Evolutionary conservation across 2,888 invertebrate genomes (phyloP).

Genomic region (Mesopsocus fuscifrons): DNA sequence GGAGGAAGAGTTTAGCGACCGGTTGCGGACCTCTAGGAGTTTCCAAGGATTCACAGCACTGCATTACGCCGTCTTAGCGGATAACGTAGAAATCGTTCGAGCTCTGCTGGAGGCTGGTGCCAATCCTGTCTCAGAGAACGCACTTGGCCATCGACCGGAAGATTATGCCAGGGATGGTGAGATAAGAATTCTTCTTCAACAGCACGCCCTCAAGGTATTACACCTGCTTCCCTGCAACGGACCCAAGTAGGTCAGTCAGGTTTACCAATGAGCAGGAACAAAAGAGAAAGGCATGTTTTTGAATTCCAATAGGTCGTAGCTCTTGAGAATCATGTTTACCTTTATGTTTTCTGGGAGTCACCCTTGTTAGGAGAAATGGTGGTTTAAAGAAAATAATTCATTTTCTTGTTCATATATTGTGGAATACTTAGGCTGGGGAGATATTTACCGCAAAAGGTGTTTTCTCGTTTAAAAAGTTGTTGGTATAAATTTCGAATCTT

Average conservation of each 20-base stretch:
- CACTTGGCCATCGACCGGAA: conserved; percentile 52
- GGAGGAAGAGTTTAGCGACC: conserved; percentile 64
- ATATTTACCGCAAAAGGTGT: too few relatives aligned
- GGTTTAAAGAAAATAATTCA: too few relatives aligned
- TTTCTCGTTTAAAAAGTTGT: too few relatives aligned
- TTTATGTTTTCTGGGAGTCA: conserved; percentile 13
- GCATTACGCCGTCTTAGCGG: conserved; percentile 70
- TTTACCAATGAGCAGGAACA: too few relatives aligned
- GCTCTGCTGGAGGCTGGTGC: conserved; percentile 52
- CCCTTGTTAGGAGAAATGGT: too few relatives aligned
- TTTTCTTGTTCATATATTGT: too few relatives aligned
- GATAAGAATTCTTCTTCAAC: conserved; percentile 39
- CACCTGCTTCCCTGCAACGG: too few relatives aligned
- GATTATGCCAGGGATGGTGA: conserved; percentile 50
- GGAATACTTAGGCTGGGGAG: too few relatives aligned
- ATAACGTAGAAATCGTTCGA: conserved; percentile 41
- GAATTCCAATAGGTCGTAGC: conserved; percentile 11
- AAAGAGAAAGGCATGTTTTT: conserved; percentile 11
- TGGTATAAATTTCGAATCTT: too few relatives aligned
- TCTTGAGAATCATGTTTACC: too few relatives aligned
- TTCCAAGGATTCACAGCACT: conserved; percentile 74
- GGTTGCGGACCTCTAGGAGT: conserved; percentile 45
- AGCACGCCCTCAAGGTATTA: conserved; percentile 26
- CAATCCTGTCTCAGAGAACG: conserved; percentile 53
- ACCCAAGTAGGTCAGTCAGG: too few relatives aligned